phyloP scores from a whole-genome alignment of 2,888 invertebrate genomes.

The Tanypteryx hageni region DNA sequence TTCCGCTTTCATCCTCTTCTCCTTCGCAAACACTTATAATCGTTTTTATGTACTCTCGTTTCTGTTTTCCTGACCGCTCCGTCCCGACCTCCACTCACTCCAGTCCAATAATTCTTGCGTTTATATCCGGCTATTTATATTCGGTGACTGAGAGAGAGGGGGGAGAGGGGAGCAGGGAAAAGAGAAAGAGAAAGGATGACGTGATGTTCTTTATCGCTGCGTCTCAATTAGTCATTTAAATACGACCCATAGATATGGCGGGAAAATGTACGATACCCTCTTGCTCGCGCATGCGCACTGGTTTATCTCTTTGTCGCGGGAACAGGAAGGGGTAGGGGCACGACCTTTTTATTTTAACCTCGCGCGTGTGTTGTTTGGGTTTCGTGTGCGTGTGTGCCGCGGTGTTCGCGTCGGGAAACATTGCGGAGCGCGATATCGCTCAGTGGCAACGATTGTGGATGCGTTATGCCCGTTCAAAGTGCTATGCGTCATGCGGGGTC shows the following conservation, averaged over 20 bases:
- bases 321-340: background rate
- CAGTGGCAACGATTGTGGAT: conserved; percentile 7
- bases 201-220: conserved; percentile 42
- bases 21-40: too few relatives aligned
- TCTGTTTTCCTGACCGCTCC: background rate
- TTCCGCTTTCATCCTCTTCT: too few relatives aligned
- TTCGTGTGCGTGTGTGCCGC: background rate
- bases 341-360: background rate
- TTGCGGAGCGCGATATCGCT: background rate
- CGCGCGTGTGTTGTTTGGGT: background rate
- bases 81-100: background rate
- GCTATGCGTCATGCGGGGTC: background rate
- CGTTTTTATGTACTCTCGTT: background rate
- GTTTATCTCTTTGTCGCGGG: background rate
- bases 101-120: conserved; percentile 35
- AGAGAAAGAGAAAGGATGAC: background rate
- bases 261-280: background rate
- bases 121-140: conserved; percentile 47
- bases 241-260: conserved; percentile 13
- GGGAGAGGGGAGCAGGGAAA: background rate
- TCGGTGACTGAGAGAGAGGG: background rate
- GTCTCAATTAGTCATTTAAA: conserved; percentile 61
- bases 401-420: background rate
- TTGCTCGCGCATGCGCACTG: conserved; percentile 15
- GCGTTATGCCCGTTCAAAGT: background rate